Evolutionary conservation across 2,888 invertebrate genomes (phyloP).

Genomic region (Rhagonycha lutea): DNA sequence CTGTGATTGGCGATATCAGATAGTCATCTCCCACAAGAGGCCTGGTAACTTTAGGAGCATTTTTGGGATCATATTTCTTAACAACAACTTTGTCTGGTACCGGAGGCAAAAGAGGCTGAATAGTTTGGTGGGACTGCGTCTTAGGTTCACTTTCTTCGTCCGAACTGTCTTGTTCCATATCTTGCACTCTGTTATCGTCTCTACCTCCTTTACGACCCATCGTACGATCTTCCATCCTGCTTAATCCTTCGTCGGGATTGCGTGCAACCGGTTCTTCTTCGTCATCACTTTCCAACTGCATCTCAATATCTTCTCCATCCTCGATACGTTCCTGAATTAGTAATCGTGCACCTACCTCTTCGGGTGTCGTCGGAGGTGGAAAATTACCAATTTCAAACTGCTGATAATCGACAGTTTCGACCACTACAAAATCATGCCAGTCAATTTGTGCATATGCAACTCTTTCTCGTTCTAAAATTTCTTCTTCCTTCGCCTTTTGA

Average conservation of each 20-base stretch:
- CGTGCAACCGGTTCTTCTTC: constrained; percentile 53
- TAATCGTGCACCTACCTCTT: constrained; percentile 94
- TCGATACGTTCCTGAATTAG: constrained; percentile 84
- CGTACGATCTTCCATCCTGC: constrained; percentile 70
- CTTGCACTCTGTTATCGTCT: constrained; percentile 73
- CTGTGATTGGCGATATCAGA: constrained; percentile 97
- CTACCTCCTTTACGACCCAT: constrained; percentile 56
- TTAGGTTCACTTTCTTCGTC: constrained; percentile 64
- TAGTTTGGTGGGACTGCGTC: constrained; percentile 49
- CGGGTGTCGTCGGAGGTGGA: constrained; percentile 95
- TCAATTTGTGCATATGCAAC: constrained; percentile 97
- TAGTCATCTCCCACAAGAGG: constrained; percentile 80
- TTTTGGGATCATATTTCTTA: constrained; percentile 97
- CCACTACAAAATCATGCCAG: constrained; percentile 99
- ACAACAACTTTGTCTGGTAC: constrained; percentile 92
- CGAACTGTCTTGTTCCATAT: constrained; percentile 90
- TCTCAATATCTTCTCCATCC: constrained; percentile 83
- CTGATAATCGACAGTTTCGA: constrained; percentile 99
- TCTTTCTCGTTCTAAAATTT: constrained; percentile 92
- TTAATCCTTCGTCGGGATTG: constrained; percentile 57
- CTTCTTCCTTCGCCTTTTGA: constrained; percentile 91
- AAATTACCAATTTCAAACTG: constrained; percentile 95
- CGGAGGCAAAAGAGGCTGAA: constrained; percentile 76
- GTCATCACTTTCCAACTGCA: constrained; percentile 88
- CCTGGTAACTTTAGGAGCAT: constrained; percentile 63